phyloP scores from a whole-genome alignment of 2,113 vertebrate species.

The Podarcis raffonei region DNA sequence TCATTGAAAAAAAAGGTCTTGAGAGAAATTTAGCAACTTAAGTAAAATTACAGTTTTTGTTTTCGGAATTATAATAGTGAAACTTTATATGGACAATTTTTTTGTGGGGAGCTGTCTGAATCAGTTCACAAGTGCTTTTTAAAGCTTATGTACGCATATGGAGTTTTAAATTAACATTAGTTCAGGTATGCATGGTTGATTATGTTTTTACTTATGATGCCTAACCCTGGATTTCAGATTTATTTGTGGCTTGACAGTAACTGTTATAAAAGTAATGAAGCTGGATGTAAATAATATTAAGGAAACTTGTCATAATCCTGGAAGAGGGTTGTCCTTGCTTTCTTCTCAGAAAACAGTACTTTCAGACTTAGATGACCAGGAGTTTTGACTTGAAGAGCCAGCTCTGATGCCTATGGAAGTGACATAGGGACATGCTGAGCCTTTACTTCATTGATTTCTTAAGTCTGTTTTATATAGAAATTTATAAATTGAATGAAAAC shows the following conservation, averaged over 20 bases:
- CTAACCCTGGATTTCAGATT: constrained; percentile 47
- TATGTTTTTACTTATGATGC: constrained; percentile 56
- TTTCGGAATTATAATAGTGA: constrained; percentile 41
- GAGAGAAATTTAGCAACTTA: constrained; percentile 29
- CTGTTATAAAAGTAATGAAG: constrained; percentile 59
- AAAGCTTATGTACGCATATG: neutral
- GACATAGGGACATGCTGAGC: constrained; percentile 15
- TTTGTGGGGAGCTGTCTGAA: constrained; percentile 33
- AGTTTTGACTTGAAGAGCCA: constrained; percentile 24
- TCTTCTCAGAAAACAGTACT: neutral
- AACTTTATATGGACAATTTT: constrained; percentile 36
- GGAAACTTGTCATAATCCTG: constrained; percentile 13
- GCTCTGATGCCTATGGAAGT: constrained; percentile 1
- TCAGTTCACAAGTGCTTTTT: constrained; percentile 36
- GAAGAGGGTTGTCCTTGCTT: neutral
- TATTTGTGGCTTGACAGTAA: constrained; percentile 53
- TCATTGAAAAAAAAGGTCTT: constrained; percentile 39
- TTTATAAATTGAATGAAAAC: neutral
- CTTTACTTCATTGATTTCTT: neutral
- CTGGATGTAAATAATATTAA: constrained; percentile 55
- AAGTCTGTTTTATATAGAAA: neutral
- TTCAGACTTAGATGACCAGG: neutral
- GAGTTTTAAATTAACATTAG: constrained; percentile 54
- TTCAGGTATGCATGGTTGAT: constrained; percentile 59
- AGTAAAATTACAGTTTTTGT: constrained; percentile 34